These are phyloP conservation scores for Harmothoe impar DNA, from an alignment of 2,888 invertebrate species.

Conservation along the genomic window DNA sequence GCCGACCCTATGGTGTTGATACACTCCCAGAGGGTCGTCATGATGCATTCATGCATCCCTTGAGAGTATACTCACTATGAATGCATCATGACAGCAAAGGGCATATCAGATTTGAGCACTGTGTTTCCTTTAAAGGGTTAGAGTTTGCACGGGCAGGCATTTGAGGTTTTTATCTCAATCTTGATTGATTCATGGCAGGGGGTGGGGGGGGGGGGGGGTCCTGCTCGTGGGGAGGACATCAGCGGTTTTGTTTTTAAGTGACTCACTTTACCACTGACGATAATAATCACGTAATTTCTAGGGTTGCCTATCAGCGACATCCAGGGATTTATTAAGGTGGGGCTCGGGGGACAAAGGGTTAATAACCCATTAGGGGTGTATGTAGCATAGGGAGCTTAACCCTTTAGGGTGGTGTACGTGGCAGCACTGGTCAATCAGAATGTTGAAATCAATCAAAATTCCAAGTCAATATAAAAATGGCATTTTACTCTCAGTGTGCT, in stretches of 20 bases:
- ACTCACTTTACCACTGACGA: neutral
- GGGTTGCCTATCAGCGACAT: neutral
- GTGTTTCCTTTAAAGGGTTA: too few relatives aligned
- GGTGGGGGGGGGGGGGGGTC: neutral
- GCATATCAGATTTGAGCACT: too few relatives aligned
- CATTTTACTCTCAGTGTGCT: neutral
- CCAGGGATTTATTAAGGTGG: slow-evolving; percentile 17
- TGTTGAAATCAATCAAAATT: neutral
- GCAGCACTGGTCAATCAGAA: neutral
- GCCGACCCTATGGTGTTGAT: too few relatives aligned
- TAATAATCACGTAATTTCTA: slow-evolving; percentile 30
- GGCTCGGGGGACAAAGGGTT: neutral
- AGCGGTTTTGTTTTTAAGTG: slow-evolving; percentile 32
- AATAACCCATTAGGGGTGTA: neutral
- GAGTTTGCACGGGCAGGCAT: neutral
- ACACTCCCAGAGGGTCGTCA: too few relatives aligned
- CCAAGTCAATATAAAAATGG: neutral
- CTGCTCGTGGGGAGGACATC: slow-evolving; percentile 11
- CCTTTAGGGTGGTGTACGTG: neutral
- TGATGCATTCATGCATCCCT: too few relatives aligned
- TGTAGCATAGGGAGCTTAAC: neutral
- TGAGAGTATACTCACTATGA: too few relatives aligned
- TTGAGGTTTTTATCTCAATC: slow-evolving; percentile 29
- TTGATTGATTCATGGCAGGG: neutral
- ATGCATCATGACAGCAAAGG: too few relatives aligned